Base-by-base conservation (phyloP, 2,113 vertebrate genomes). In the Anoura caudifer region DNA sequence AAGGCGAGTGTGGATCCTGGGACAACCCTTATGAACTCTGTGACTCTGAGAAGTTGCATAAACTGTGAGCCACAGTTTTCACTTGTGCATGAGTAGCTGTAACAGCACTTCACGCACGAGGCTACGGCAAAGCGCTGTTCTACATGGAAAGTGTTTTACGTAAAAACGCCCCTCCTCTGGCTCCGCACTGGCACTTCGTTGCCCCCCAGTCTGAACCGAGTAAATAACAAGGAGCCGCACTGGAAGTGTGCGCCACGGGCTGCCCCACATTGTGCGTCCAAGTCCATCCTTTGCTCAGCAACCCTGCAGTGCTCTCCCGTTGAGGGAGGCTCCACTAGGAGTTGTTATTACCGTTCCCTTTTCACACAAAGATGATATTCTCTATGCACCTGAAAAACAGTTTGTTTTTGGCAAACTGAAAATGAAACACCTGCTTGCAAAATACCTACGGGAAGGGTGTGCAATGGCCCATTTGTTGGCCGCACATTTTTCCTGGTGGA, bases 381-480 rank as follows among this genome's bases (percentile, higher is more conserved):
- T 96, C 86, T 24, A 17, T 72, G 65, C 73, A 97, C 93, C 85
- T 95, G 97, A 96, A 90, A 87, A 95, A 52, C 94, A 90, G 70
- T 94, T 96, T 97, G 82, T 80, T 97, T 93, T 67, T 96, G 97
- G 94, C 91, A 96, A 96, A 85, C 52, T 84, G 86, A 76, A 97
- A 95, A 95, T 93, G 93, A 93, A 97, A 93, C 97, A 98, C 94
- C 95, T 98, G 94, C 91, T 95, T 85, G 70, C 83, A 80, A 81
- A 92, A 95, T 81, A 50, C 97, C 59, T 80, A 47, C 31, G 91
- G 84, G 69, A 69, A 72, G 63, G 65, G 43, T 61, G 69, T 79
- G 73, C 77, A 79, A 24, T 0, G 14, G 59, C 54, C 97, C 83
- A 26, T 50, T 9, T 22, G 2, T 70, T 93, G 89, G 87, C 65